Evolutionary conservation across 2,113 vertebrate species (phyloP).

Genomic region (Pantherophis guttatus): DNA sequence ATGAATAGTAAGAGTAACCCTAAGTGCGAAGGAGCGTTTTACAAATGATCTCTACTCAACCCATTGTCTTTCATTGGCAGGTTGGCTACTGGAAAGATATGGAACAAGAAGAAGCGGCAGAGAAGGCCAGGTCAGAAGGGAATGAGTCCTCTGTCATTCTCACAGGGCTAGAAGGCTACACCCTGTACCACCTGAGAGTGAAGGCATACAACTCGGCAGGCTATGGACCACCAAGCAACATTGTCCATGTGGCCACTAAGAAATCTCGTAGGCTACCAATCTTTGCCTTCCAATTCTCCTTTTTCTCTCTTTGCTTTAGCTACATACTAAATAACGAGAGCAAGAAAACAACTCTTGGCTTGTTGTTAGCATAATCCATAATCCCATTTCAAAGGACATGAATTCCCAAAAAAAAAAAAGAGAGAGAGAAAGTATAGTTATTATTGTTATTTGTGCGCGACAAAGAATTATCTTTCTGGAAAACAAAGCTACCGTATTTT

Average conservation of each 20-base stretch:
- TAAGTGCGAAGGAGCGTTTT: slow-evolving; percentile 21
- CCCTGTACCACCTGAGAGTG: slow-evolving; percentile 83
- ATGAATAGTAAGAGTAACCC: background rate
- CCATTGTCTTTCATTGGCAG: slow-evolving; percentile 67
- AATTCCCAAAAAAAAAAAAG: background rate
- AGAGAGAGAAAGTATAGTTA: background rate
- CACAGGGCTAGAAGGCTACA: slow-evolving; percentile 88
- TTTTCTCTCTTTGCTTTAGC: background rate
- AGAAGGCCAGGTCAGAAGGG: slow-evolving; percentile 81
- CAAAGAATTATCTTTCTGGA: slow-evolving; percentile 50
- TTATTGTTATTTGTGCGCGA: slow-evolving; percentile 42
- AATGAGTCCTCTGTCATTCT: slow-evolving; percentile 86
- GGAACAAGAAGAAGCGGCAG: slow-evolving; percentile 83
- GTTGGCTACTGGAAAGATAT: slow-evolving; percentile 88
- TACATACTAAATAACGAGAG: background rate
- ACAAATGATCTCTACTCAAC: slow-evolving; percentile 39
- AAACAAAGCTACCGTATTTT: slow-evolving; percentile 36
- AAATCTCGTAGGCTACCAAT: slow-evolving; percentile 82
- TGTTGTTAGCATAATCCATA: slow-evolving; percentile 23
- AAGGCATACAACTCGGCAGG: slow-evolving; percentile 92
- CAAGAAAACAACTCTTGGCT: slow-evolving; percentile 3
- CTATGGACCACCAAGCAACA: slow-evolving; percentile 82
- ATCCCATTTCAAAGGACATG: slow-evolving; percentile 25
- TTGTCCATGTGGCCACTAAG: slow-evolving; percentile 80
- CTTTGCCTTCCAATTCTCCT: background rate